These are phyloP conservation scores for Paramormyrops hopkinsi DNA, from an alignment of 2,797 vertebrate genomes.

Conservation along the genomic window DNA sequence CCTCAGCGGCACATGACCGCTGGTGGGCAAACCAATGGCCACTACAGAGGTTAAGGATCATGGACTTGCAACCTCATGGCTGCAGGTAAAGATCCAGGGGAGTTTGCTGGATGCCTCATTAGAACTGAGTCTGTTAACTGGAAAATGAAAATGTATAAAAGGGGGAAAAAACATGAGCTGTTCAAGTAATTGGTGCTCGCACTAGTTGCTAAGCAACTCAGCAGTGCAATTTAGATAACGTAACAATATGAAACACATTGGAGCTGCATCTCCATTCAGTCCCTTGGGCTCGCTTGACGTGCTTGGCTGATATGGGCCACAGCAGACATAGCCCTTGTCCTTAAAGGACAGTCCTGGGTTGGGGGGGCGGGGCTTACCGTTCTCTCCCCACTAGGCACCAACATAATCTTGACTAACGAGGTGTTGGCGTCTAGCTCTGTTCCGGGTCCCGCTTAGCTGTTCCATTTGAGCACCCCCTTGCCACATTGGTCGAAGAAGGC, in stretches of 20 bases:
- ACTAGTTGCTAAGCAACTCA: slow-evolving; percentile 2
- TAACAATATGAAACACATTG: background rate
- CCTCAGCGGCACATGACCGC: background rate
- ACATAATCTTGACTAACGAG: background rate
- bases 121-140: background rate
- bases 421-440: background rate
- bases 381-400: background rate
- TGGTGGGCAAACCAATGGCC: background rate
- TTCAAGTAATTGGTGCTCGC: background rate
- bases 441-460: background rate
- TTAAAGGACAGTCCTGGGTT: background rate
- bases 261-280: background rate
- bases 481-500: background rate
- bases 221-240: background rate
- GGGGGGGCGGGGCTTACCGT: background rate
- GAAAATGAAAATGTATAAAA: background rate
- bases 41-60: background rate
- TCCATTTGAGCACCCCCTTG: background rate
- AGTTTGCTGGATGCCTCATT: background rate
- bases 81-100: background rate
- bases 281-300: background rate
- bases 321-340: background rate
- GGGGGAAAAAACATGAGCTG: background rate
- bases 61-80: background rate
- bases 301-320: background rate